Base-by-base conservation (phyloP, 2,113 vertebrate genomes). In the Chaenocephalus aceratus region DNA sequence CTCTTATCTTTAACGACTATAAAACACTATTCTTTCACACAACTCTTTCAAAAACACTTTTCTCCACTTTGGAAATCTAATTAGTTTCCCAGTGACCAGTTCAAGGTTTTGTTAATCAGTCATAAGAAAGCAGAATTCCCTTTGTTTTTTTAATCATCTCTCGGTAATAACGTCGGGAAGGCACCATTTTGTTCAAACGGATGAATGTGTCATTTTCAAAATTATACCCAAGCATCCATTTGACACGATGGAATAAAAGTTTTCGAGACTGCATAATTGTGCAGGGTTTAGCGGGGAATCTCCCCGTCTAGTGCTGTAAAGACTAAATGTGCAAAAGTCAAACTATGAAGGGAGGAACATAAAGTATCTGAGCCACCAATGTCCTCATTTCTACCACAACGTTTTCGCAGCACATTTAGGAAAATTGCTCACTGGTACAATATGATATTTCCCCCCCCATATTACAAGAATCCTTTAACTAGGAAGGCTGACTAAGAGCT, bases 381-480 rank as follows among this genome's bases (percentile, higher is more conserved):
- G 68, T 30, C 58, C 11, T 18, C 18, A 64, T 57, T 72, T 62
- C 51, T 16, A 66, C 21, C 49, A 13, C 61, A 72, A 66, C 59
- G 18, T 60, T 73, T 80, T 74, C 36, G 66, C 49, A 73, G 67
- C 18, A 7, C 15, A 30, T 68, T 34, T 6, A 18, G 34, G 64
- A 63, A 56, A 73, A 76, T 51, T 52, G 48, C 45, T 65, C 15
- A 21, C 21, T 11, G 21, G 56, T 60, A 68, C 34, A 71, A 59
- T 41, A 21, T 41, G 62, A 80, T 74, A 75, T 79, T 75, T 79
- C 56, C 26, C 64, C 64, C 45, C 30, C 48, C 26, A 21, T 45
- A 59, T 72, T 64, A 80, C 79, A 83, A 87, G 59, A 86, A 23
- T 62, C 72, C 62, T 84, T 79, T 80, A 81, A 80, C 59, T 48